These are phyloP conservation scores for Halcyon malimbica DNA, from an alignment of 2,113 vertebrate species.

Conservation along the genomic window DNA sequence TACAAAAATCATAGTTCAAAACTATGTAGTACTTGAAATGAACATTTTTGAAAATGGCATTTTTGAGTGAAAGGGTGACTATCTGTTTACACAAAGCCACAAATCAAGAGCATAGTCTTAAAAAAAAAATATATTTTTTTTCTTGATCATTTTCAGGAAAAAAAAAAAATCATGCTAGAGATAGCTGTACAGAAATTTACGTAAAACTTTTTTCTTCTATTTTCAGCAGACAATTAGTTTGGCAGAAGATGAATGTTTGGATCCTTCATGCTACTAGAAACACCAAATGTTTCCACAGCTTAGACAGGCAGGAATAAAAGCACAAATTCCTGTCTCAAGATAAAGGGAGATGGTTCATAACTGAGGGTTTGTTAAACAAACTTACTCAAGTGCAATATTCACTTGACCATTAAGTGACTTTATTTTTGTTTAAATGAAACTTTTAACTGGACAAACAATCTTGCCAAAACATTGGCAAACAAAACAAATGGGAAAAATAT, in stretches of 20 bases:
- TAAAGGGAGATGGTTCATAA: not conserved
- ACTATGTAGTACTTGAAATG: not conserved
- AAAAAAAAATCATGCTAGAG: not conserved
- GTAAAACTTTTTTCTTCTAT: not conserved
- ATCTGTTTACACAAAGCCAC: not conserved
- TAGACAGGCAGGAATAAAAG: not conserved
- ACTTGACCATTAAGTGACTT: not conserved
- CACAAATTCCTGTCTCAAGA: not conserved
- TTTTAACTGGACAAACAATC: not conserved
- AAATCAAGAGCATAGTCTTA: not conserved
- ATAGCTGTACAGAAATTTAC: not conserved
- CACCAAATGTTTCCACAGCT: not conserved
- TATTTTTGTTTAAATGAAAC: slow-evolving; percentile 9
- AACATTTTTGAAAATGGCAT: not conserved
- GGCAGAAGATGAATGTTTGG: not conserved
- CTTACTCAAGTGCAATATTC: not conserved
- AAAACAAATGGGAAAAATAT: not conserved
- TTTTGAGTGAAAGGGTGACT: not conserved
- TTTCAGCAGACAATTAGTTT: not conserved
- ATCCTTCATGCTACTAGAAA: not conserved
- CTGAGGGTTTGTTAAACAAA: not conserved
- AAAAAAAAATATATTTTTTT: not conserved
- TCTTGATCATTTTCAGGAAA: not conserved
- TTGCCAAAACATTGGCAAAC: not conserved
- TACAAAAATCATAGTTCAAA: not conserved